Evolutionary conservation across 2,888 invertebrate genomes (phyloP).

Genomic region (Synanthedon vespiformis): DNA sequence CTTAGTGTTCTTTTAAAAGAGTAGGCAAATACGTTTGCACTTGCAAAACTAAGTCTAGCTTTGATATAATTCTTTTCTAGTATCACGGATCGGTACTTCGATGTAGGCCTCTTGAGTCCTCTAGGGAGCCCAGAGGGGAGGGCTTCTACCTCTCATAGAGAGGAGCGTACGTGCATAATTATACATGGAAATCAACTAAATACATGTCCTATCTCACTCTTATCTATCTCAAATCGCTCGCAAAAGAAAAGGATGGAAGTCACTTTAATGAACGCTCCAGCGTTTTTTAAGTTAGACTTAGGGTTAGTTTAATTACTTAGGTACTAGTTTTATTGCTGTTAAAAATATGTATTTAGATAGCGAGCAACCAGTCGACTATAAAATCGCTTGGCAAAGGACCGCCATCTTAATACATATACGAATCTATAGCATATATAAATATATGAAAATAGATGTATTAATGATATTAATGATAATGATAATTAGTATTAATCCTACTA

Average conservation of each 20-base stretch:
- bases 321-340: background rate
- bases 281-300: background rate
- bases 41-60: background rate
- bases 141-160: background rate
- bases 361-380: background rate
- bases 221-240: background rate
- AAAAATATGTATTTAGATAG: background rate
- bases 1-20: too few relatives aligned
- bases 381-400: too few relatives aligned
- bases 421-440: too few relatives aligned
- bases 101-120: background rate
- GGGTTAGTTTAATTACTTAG: background rate
- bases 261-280: background rate
- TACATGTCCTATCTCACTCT: background rate
- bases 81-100: background rate
- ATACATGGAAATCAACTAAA: background rate
- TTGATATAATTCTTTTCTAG: background rate
- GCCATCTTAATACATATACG: too few relatives aligned
- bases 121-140: background rate
- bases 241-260: background rate
- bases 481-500: too few relatives aligned
- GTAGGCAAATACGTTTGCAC: background rate
- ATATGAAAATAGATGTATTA: too few relatives aligned
- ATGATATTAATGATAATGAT: too few relatives aligned
- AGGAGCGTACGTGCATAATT: background rate